These are phyloP conservation scores for Porites lobata DNA, from an alignment of 92 coral and sea anemone species.

Conservation along the genomic window DNA sequence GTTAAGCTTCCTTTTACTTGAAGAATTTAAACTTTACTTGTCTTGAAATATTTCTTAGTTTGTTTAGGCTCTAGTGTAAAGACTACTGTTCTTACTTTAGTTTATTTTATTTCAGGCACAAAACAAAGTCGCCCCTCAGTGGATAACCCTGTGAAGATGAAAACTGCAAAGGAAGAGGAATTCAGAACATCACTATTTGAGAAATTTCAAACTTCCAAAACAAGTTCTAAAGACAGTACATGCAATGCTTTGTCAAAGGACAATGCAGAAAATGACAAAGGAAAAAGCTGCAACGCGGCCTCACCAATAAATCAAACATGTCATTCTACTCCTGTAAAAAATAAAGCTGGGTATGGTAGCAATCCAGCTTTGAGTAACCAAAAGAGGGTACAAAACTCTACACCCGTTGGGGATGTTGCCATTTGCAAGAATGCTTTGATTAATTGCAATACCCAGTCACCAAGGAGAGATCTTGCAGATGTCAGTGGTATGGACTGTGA, in stretches of 20 bases:
- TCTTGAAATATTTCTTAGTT: no score
- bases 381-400: background rate
- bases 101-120: constrained; percentile 2
- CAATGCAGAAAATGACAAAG: background rate
- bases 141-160: background rate
- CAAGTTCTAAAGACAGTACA: background rate
- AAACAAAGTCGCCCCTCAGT: constrained; percentile 3
- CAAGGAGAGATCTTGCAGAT: background rate
- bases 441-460: background rate
- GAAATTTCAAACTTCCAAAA: background rate
- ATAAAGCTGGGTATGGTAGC: background rate
- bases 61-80: no score
- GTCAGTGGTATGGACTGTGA: constrained; percentile 10
- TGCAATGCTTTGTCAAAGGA: background rate
- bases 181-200: constrained; percentile 20
- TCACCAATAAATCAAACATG: background rate
- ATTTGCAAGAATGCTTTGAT: background rate
- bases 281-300: background rate
- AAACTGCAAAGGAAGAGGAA: constrained; percentile 14
- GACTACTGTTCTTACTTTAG: background rate
- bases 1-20: no score
- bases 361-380: background rate
- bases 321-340: background rate
- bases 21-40: no score
- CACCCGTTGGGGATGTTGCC: background rate